phyloP scores from a whole-genome alignment of 2,113 vertebrate species.

The Corvus moneduloides region DNA sequence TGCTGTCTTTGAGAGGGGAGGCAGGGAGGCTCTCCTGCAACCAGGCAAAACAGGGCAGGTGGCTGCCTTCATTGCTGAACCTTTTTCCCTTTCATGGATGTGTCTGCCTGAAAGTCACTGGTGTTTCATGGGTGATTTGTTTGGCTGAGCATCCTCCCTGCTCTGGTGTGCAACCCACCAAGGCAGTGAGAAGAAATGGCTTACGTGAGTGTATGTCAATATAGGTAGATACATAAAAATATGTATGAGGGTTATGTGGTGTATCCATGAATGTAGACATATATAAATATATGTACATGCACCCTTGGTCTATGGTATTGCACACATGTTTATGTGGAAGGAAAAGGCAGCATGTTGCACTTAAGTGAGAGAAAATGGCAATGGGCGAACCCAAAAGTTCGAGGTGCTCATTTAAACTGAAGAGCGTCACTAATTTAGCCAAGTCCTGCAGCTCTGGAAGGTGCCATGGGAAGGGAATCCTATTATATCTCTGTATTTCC shows the following conservation, averaged over 20 bases:
- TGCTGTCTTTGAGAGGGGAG: not conserved
- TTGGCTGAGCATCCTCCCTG: not conserved
- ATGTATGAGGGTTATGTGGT: not conserved
- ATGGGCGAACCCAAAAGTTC: not conserved
- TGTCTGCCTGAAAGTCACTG: not conserved
- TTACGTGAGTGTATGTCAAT: not conserved
- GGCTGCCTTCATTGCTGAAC: not conserved
- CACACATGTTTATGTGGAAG: not conserved
- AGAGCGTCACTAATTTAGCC: not conserved
- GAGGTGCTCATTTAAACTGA: not conserved
- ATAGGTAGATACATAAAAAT: not conserved
- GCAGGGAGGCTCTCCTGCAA: not conserved
- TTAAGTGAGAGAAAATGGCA: not conserved
- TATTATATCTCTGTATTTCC: not conserved
- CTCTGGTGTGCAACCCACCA: not conserved
- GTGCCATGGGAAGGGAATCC: not conserved
- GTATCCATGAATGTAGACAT: not conserved
- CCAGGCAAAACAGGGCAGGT: not conserved
- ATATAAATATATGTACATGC: not conserved
- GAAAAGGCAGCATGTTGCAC: not conserved
- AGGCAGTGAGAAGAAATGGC: not conserved
- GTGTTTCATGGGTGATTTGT: not conserved
- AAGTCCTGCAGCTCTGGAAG: not conserved
- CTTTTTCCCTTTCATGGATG: not conserved
- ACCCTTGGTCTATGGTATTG: not conserved